Percentiles rank a stretch among this genome's conserved stretches.
Conservation (phyloP, 2,888 invertebrate species). For the Archips xylosteana region DNA sequence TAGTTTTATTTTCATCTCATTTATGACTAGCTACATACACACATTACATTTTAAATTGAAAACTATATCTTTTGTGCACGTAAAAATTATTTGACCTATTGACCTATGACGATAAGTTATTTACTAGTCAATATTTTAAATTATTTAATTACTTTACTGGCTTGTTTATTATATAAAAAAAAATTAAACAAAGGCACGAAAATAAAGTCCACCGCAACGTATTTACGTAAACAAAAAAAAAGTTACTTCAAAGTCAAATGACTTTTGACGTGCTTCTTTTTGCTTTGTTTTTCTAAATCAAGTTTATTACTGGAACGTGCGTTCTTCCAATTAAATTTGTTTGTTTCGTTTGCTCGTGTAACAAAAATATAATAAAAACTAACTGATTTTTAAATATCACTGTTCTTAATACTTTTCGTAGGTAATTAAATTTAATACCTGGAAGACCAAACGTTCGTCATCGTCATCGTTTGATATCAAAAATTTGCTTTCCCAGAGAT, state of each 20-base stretch:
- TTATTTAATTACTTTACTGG: not conserved
- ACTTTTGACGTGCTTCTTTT: not conserved
- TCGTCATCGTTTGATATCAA: too few relatives aligned
- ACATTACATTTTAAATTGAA: too few relatives aligned
- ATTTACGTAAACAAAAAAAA: not conserved
- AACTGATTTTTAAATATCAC: too few relatives aligned
- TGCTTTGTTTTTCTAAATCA: not conserved
- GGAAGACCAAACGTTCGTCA: too few relatives aligned
- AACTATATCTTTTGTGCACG: too few relatives aligned
- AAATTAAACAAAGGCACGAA: not conserved
- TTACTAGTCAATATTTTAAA: not conserved
- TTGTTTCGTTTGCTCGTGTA: not conserved
- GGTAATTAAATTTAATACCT: too few relatives aligned
- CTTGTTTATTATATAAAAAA: not conserved
- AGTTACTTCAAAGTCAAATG: not conserved
- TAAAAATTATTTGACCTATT: too few relatives aligned
- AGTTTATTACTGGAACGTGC: not conserved
- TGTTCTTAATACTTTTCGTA: too few relatives aligned
- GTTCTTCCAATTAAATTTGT: conserved; percentile 1
- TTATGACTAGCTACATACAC: too few relatives aligned
- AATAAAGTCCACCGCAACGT: not conserved
- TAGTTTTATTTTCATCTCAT: too few relatives aligned
- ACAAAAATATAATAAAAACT: not conserved
- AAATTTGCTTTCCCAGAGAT: too few relatives aligned
- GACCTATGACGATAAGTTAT: too few relatives aligned